Percentiles rank a stretch among this genome's conserved stretches.
Evolutionary conservation across 2,797 vertebrate species (phyloP).

Genomic region (Enteromius paludinosus): DNA sequence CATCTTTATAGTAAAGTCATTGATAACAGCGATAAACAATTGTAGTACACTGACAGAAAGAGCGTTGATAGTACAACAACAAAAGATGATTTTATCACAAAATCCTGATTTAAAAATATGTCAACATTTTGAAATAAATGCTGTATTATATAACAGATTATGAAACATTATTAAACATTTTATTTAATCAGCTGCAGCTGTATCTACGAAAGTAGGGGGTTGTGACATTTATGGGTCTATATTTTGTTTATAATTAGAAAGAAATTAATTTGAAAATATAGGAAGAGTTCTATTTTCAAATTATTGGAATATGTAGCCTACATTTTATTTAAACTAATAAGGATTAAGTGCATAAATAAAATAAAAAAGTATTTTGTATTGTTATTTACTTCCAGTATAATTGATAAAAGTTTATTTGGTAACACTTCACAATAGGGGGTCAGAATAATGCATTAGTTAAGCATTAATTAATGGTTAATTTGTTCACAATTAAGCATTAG

Average conservation of each 20-base stretch:
- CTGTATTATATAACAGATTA: not conserved
- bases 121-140: not conserved
- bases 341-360: not conserved
- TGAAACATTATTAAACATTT: not conserved
- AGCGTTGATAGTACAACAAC: not conserved
- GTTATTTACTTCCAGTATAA: not conserved
- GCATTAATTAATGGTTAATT: too few relatives aligned
- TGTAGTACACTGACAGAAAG: not conserved
- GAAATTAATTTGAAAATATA: not conserved
- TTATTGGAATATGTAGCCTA: not conserved
- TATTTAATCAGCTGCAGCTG: not conserved
- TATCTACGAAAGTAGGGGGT: not conserved
- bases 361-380: not conserved
- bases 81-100: not conserved
- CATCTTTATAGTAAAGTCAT: not conserved
- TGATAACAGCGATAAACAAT: not conserved
- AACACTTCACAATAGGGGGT: too few relatives aligned
- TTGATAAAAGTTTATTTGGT: not conserved
- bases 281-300: not conserved
- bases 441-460: too few relatives aligned
- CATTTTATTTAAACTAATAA: not conserved
- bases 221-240: not conserved
- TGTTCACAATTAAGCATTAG: too few relatives aligned
- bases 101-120: not conserved
- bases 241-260: not conserved